Base-by-base conservation (phyloP, 2,888 invertebrate genomes). In the Perdita meconis region DNA sequence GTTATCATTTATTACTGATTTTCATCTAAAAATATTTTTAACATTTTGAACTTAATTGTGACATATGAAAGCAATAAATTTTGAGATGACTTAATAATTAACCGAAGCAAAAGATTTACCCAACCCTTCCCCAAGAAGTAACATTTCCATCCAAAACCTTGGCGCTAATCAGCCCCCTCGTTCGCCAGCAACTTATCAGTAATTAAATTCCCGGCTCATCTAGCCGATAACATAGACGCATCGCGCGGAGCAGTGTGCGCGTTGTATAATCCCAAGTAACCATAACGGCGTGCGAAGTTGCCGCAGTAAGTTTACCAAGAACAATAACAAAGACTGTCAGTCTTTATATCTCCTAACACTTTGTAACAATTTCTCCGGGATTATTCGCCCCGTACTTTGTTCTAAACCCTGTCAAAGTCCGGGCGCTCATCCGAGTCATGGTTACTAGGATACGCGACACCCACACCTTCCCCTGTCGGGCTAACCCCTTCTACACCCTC, bases 361-460 rank as follows among this genome's bases (percentile, higher is more conserved):
- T 55, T 60, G 34, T 63, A 65, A 80, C 60, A 73, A 81, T 77
- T 57, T 60, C 24, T n/a, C 47, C 6, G 67, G 47, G 57, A 57
- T 67, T 64, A 60, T 63, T 63, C 61, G 30, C 24, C n/a, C 16
- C 38, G 30, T 59, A 50, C 34, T 57, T 71, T 69, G 72, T 70
- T 67, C 75, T 75, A 79, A 78, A 71, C 63, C 71, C 65, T 81
- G 70, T 81, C 85, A 85, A 85, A 83, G 80, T 85, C 82, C 79
- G 65, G 55, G 60, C 69, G 68, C 79, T 77, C 78, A 78, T 71
- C 60, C 80, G 79, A 72, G 76, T 78, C 82, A 81, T 82, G 88
- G 86, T 87, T 88, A 88, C 86, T 86, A 89, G 86, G 86, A 86
- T 81, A 89, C 85, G 85, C 86, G 88, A 85, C 83, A 86, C 80